These are phyloP conservation scores for Aurelia sp. DNA, from an alignment of 30 jellyfish, hydroid and myxozoan species.

Conservation along the genomic window DNA sequence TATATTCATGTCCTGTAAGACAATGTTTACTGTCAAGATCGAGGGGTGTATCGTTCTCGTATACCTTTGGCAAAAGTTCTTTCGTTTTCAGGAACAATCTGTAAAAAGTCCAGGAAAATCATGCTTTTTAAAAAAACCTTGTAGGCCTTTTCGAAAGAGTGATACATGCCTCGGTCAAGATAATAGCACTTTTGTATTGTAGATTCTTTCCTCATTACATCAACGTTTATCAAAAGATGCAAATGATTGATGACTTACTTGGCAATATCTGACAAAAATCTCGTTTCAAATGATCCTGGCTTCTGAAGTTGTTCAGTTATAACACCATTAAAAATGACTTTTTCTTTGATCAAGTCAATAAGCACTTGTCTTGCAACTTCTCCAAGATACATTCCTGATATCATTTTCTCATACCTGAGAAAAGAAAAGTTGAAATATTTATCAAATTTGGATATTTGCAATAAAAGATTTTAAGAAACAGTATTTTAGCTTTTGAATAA, in stretches of 20 bases:
- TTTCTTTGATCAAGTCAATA: slow-evolving; percentile 73
- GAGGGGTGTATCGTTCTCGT: no score
- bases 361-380: slow-evolving; percentile 96
- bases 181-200: no score
- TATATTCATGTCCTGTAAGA: no score
- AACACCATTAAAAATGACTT: slow-evolving; percentile 76
- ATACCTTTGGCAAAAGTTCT: no score
- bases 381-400: slow-evolving; percentile 99
- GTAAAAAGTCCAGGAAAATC: no score
- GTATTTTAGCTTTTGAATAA: background rate
- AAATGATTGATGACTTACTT: slow-evolving; percentile 56
- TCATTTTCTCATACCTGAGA: slow-evolving; percentile 95
- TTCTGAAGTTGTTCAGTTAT: slow-evolving; percentile 61
- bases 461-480: background rate
- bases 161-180: no score
- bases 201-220: no score
- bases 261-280: slow-evolving; percentile 88
- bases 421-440: no score
- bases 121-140: no score
- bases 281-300: slow-evolving; percentile 77
- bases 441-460: background rate
- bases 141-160: no score
- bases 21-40: no score
- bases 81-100: no score
- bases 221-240: background rate